Percentiles rank a stretch among this genome's conserved stretches.
Conservation (phyloP, 2,797 vertebrate genomes). For the Coregonus sp. region DNA sequence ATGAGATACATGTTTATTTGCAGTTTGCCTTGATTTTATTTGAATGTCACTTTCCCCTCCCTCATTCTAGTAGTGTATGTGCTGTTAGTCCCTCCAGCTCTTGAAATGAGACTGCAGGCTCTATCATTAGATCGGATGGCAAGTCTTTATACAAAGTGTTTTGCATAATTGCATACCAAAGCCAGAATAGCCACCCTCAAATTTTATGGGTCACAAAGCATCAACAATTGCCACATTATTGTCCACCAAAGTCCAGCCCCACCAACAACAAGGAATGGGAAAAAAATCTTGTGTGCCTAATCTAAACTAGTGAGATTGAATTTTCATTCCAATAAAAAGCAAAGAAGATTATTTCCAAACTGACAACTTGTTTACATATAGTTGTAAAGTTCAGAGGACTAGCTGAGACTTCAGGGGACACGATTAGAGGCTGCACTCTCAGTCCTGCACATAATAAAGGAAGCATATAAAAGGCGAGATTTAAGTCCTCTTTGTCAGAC, state of each 20-base stretch:
- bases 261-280: conserved; percentile 81
- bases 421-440: conserved; percentile 64
- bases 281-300: conserved; percentile 81
- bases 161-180: conserved; percentile 99
- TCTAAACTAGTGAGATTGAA: conserved; percentile 87
- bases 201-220: conserved; percentile 99
- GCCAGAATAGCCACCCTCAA: conserved; percentile 98
- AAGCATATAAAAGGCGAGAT: conserved; percentile 67
- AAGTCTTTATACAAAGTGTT: conserved; percentile 99
- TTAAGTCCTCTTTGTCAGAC: conserved; percentile 66
- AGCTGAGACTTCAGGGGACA: conserved; percentile 65
- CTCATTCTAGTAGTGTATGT: conserved; percentile 77
- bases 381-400: conserved; percentile 86
- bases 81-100: conserved; percentile 82
- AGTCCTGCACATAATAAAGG: conserved; percentile 60
- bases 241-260: conserved; percentile 93
- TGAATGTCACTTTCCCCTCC: conserved; percentile 79
- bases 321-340: conserved; percentile 86
- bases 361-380: conserved; percentile 90
- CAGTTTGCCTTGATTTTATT: conserved; percentile 82
- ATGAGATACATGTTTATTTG: conserved; percentile 66
- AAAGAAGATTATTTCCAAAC: conserved; percentile 86
- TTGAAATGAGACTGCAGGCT: conserved; percentile 91
- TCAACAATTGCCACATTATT: conserved; percentile 99
- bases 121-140: conserved; percentile 99